These are phyloP conservation scores for Eospalax fontanierii DNA, from an alignment of 2,797 vertebrate species.

Conservation along the genomic window DNA sequence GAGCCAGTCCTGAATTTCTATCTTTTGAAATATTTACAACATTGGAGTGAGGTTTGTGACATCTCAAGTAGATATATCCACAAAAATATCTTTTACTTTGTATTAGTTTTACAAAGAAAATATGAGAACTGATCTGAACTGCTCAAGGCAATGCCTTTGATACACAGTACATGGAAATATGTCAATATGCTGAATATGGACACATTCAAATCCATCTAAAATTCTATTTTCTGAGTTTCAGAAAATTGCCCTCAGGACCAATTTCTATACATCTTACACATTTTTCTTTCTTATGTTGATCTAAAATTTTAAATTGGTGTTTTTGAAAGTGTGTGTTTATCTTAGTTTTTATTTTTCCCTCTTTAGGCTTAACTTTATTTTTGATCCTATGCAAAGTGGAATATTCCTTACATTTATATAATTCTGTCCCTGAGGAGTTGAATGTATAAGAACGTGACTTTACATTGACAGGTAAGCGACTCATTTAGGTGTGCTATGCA, in stretches of 20 bases:
- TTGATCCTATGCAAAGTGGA: background rate
- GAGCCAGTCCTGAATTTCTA: background rate
- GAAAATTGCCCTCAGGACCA: background rate
- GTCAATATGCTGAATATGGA: background rate
- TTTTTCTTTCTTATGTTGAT: background rate
- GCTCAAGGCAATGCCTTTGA: background rate
- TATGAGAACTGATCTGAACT: background rate
- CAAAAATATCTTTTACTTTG: background rate
- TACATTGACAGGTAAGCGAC: background rate
- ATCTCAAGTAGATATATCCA: background rate
- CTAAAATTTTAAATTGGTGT: background rate
- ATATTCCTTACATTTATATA: background rate
- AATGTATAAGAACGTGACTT: background rate
- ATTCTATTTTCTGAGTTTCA: background rate
- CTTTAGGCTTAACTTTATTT: too few relatives aligned
- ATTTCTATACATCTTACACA: background rate
- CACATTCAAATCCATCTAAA: background rate
- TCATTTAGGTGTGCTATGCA: background rate
- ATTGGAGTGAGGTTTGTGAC: background rate
- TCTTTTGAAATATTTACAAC: constrained; percentile 24
- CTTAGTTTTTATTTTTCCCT: too few relatives aligned
- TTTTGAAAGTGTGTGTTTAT: too few relatives aligned
- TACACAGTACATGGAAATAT: background rate
- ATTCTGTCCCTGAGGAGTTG: background rate
- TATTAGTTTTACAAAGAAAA: background rate